Base-by-base conservation (phyloP, 2,888 invertebrate genomes). In the Apodemia mormo region DNA sequence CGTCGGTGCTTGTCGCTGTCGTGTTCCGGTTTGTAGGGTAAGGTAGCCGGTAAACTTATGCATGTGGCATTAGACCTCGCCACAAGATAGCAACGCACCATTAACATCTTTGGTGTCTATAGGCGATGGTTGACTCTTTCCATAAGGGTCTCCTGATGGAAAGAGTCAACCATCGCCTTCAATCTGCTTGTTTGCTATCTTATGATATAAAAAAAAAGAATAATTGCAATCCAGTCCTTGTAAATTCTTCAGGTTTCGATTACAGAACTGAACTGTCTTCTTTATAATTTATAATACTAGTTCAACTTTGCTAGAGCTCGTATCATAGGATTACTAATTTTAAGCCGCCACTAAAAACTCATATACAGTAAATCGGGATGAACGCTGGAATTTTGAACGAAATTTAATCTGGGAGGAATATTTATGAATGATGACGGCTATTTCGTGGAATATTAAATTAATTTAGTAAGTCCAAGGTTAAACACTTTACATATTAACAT, bases 341-440 rank as follows among this genome's bases (percentile, higher is more conserved):
- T 61, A 61, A 30, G 30, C 61, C 30, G 33, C 10, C 12, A 61
- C 61, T 33, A 14, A 61, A 61, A 61, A 61, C 61, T 61, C 61
- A 61, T 61, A 61, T 30, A 61, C 58, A 61, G 30, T 61, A 61
- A 61, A 61, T 61, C 58, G 58, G 58, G 58, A 61, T 61, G 58
- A 61, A 33, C 12, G 10, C 58, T 61, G 30, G 58, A 61, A 61
- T 61, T 61, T 61, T 61, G 30, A 61, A 61, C 30, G 58, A 61
- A 61, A 61, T 61, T 61, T 61, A 61, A 61, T 30, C 30, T 61
- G 58, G 14, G 58, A 61, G 29, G 14, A 61, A 61, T 33, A 5
- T 61, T 49, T 49, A 14, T 30, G 29, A 22, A 4, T 29, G 58
- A 30, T 29, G 58, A 30, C 10, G 58, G 58, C 29, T 29, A 58